Base-by-base conservation (phyloP, 2,113 vertebrate genomes). In the Nibea coibor region DNA sequence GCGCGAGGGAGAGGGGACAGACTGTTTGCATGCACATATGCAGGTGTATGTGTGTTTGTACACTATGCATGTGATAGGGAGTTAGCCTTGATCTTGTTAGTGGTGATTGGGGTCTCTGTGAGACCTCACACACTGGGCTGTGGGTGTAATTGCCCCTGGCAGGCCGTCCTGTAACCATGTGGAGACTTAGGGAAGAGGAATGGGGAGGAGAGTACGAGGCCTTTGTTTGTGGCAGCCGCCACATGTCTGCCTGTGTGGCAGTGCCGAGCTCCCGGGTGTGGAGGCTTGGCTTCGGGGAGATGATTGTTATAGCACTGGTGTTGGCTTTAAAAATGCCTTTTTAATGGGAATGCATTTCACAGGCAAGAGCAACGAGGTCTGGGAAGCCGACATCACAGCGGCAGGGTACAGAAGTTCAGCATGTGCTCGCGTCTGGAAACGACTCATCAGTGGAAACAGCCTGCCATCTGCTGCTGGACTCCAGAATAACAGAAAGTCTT, bases 311-410 rank as follows among this genome's bases (percentile, higher is more conserved):
- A 93, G 93, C 93, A 85, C 89, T 94, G 90, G 90, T 90, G 91
- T 90, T 94, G 93, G 90, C 91, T 94, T 95, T 94, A 93, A 93
- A 94, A 95, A 93, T 91, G 86, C 86, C 90, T 90, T 90, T 94
- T 94, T 95, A 94, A 94, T 94, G 91, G 92, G 92, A 94, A 94
- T 88, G 93, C 88, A 80, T 94, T 95, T 95, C 94, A 93, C 92
- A 94, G 91, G 92, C 93, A 75, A 91, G 88, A 92, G 88, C 92
- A 88, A 68, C 43, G 70, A 91, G 89, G 87, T 92, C 91, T 92
- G 78, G 88, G 88, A 91, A 93, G 88, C 86, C 89, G 84, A 87
- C 87, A 88, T 89, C 90, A 91, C 85, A 89, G 90, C 80, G 72
- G 78, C 75, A 26, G 84, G 79, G 83, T 82, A 76, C 88, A 86